These are phyloP conservation scores for Eupithecia dodoneata DNA, from an alignment of 2,888 invertebrate genomes.

Conservation along the genomic window DNA sequence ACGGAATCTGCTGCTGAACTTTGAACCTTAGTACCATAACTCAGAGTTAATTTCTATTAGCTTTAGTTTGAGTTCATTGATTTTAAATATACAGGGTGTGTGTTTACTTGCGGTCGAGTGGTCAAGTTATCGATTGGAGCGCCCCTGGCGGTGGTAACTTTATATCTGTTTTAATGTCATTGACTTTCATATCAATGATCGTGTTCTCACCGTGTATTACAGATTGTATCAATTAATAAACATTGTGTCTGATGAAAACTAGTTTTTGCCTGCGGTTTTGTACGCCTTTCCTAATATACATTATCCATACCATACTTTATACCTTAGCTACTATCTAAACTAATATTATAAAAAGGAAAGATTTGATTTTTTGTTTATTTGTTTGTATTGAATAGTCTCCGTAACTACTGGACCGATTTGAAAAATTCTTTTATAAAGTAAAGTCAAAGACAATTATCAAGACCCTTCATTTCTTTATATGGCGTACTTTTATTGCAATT, in stretches of 20 bases:
- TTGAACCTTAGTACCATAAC: conserved; percentile 24
- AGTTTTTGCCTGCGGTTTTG: neutral
- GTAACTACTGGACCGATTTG: too few relatives aligned
- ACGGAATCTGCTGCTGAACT: conserved; percentile 40
- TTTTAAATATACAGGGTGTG: conserved; percentile 18
- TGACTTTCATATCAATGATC: conserved; percentile 54
- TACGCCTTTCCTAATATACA: neutral
- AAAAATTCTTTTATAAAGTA: too few relatives aligned
- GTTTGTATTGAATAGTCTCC: too few relatives aligned
- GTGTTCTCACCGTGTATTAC: conserved; percentile 43
- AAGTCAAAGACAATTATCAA: neutral
- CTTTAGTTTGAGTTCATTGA: conserved; percentile 19
- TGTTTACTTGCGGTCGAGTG: conserved; percentile 37
- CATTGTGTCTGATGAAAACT: neutral
- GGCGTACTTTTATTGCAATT: neutral
- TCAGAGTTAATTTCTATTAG: conserved; percentile 26
- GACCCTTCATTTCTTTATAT: neutral
- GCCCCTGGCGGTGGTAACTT: conserved; percentile 53
- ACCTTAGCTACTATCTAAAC: too few relatives aligned
- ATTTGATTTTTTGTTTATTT: too few relatives aligned
- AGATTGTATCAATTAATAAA: neutral
- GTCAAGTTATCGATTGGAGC: conserved; percentile 21
- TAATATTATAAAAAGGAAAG: too few relatives aligned
- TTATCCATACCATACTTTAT: too few relatives aligned
- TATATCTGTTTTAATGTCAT: conserved; percentile 61